phyloP scores from a whole-genome alignment of 2,113 vertebrate genomes.

The Pterocles orientalis region DNA sequence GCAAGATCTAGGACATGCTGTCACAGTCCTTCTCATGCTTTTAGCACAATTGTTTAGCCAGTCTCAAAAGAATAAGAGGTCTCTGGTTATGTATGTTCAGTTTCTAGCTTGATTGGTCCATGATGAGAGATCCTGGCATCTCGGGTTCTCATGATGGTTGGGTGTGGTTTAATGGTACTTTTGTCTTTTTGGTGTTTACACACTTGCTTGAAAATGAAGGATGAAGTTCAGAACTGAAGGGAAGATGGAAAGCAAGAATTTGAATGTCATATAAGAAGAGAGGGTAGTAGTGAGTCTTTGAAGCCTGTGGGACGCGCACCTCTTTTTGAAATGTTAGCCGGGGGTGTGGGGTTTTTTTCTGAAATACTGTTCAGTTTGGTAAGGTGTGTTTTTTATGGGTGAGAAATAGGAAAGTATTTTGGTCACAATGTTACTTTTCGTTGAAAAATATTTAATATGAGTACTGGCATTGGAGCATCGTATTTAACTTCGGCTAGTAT shows the following conservation, averaged over 20 bases:
- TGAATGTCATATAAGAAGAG: neutral
- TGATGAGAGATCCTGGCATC: neutral
- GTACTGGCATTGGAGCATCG: neutral
- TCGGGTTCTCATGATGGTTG: neutral
- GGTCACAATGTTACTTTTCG: neutral
- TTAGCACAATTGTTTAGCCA: neutral
- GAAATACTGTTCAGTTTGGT: neutral
- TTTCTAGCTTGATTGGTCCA: neutral
- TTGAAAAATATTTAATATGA: neutral
- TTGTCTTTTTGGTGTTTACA: neutral
- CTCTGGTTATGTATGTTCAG: neutral
- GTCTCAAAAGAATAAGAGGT: neutral
- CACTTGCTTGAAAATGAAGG: neutral
- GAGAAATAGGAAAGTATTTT: neutral
- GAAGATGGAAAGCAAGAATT: neutral
- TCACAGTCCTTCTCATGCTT: neutral
- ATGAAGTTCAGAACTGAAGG: neutral
- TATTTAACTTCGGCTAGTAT: neutral
- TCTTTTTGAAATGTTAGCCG: neutral
- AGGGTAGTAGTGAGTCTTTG: neutral
- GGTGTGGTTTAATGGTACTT: neutral
- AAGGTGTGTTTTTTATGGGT: neutral
- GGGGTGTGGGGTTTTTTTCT: neutral
- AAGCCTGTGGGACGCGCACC: neutral
- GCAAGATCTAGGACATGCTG: conserved; percentile 24